A percentile compares a stretch with the other conserved stretches of the same genome.
Evolutionary conservation across 2,797 vertebrate species (phyloP).

Genomic region (Myoxocephalus aenaeus): DNA sequence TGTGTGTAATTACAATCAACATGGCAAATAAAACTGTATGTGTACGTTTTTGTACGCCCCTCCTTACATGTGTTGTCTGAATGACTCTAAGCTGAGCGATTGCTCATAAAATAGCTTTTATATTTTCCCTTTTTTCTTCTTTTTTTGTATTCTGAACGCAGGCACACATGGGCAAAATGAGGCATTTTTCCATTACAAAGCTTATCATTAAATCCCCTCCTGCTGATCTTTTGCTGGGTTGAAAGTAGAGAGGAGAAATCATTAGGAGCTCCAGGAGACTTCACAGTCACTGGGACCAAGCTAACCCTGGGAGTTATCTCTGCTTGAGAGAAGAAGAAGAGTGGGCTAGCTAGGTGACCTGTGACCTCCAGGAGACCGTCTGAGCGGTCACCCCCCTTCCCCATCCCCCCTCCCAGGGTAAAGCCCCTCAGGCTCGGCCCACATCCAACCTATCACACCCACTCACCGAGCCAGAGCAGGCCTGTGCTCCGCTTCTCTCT

Average conservation of each 20-base stretch:
- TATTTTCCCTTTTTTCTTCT: constrained; percentile 8
- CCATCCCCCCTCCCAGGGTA: constrained; percentile 31
- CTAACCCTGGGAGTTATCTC: constrained; percentile 73
- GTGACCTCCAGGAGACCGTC: constrained; percentile 71
- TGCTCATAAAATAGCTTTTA: constrained; percentile 70
- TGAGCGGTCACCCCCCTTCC: constrained; percentile 40
- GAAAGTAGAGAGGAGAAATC: constrained; percentile 80
- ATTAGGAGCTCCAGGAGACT: constrained; percentile 79
- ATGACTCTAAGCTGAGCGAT: constrained; percentile 67
- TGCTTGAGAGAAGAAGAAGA: constrained; percentile 70
- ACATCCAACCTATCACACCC: constrained; percentile 58
- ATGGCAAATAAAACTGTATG: constrained; percentile 49
- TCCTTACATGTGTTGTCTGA: constrained; percentile 72
- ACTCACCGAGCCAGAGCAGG: constrained; percentile 42
- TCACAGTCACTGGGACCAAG: constrained; percentile 69
- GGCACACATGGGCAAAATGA: constrained; percentile 77
- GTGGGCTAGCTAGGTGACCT: constrained; percentile 66
- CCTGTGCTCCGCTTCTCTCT: constrained; percentile 31
- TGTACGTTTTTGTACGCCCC: constrained; percentile 39
- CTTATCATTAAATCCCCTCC: constrained; percentile 86
- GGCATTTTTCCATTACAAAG: constrained; percentile 86
- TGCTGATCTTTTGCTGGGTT: constrained; percentile 80
- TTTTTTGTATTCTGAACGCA: constrained; percentile 68
- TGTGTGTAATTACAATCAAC: constrained; percentile 56
- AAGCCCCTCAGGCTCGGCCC: constrained; percentile 59